These are phyloP conservation scores for Onychostruthus taczanowskii DNA, from an alignment of 2,113 vertebrate genomes.

Conservation along the genomic window DNA sequence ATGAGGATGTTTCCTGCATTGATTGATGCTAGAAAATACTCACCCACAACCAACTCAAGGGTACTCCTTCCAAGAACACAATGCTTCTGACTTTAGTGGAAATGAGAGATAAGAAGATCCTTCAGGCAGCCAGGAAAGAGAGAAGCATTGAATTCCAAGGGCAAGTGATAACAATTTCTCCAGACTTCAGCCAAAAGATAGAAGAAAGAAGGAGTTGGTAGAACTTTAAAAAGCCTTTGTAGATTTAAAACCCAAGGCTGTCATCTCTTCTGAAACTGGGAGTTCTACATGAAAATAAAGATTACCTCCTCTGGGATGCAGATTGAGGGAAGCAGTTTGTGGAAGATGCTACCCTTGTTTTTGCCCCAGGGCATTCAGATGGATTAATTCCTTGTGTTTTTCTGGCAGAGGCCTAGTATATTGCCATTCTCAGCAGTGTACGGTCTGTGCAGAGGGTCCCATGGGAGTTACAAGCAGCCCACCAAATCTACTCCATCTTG, in stretches of 20 bases:
- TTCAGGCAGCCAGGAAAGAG: constrained; percentile 63
- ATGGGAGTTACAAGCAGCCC: neutral
- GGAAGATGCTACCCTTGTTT: neutral
- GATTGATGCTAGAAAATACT: constrained; percentile 56
- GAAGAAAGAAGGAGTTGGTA: constrained; percentile 28
- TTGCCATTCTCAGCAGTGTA: neutral
- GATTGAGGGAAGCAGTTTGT: neutral
- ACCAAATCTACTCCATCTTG: neutral
- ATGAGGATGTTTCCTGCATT: constrained; percentile 26
- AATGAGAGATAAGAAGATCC: constrained; percentile 68
- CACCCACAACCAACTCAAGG: constrained; percentile 59
- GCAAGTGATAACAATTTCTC: constrained; percentile 68
- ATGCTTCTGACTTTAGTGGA: constrained; percentile 66
- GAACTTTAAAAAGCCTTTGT: constrained; percentile 60
- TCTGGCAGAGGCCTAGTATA: neutral
- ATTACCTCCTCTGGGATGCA: neutral
- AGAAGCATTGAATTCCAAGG: constrained; percentile 65
- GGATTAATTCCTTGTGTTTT: neutral
- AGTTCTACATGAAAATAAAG: constrained; percentile 37
- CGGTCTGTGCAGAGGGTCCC: neutral
- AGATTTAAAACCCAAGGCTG: constrained; percentile 47
- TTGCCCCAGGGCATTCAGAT: neutral
- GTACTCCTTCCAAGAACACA: constrained; percentile 62
- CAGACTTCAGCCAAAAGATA: constrained; percentile 63
- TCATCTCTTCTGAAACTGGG: constrained; percentile 11